A percentile compares a stretch with the other conserved stretches of the same genome.
These are phyloP conservation scores for Numenius arquata DNA, from an alignment of 2,113 vertebrate species.

Conservation along the genomic window DNA sequence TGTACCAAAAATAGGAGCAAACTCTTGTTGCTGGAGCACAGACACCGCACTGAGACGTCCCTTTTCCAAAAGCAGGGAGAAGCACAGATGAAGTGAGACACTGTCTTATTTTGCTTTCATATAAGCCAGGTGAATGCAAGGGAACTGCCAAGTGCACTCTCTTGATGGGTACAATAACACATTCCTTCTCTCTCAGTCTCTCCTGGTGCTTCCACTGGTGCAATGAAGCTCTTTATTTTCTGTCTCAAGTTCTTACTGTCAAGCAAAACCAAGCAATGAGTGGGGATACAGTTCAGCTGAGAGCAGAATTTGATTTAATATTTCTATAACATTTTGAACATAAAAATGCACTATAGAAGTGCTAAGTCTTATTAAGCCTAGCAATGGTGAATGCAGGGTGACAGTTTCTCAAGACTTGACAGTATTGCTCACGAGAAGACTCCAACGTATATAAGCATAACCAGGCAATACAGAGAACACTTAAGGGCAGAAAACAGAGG, in stretches of 20 bases:
- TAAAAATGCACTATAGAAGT: constrained; percentile 17
- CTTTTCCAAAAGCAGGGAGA: not conserved
- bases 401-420: not conserved
- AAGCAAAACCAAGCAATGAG: constrained; percentile 33
- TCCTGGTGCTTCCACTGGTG: not conserved
- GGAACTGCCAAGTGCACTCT: not conserved
- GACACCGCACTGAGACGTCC: not conserved
- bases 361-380: constrained; percentile 30
- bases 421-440: not conserved
- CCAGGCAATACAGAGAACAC: not conserved
- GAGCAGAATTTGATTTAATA: constrained; percentile 49
- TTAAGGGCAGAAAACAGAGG: not conserved
- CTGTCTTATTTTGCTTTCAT: not conserved
- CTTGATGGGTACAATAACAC: not conserved
- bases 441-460: not conserved
- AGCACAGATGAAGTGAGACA: not conserved
- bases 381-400: not conserved
- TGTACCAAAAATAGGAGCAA: not conserved
- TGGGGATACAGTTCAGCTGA: constrained; percentile 11
- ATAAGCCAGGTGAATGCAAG: not conserved
- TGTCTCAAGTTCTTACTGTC: constrained; percentile 21
- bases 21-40: not conserved
- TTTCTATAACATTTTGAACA: constrained; percentile 38
- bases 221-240: constrained; percentile 25
- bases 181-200: not conserved